Conservation (phyloP, 2,888 invertebrate genomes). For the Limenitis camilla region DNA sequence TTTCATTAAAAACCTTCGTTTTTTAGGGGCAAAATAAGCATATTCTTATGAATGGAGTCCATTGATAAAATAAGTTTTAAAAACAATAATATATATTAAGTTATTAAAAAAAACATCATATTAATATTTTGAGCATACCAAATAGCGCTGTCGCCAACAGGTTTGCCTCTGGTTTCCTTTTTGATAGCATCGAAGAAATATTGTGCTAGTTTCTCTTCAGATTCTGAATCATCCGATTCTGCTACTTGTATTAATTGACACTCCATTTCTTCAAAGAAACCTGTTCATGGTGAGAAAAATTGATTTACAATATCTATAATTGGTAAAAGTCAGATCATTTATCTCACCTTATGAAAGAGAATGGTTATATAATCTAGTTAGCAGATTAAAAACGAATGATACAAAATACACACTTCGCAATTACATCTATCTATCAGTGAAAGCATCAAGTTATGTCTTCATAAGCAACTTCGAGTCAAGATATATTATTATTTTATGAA, state of each 20-base stretch:
- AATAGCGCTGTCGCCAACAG: constrained; percentile 46
- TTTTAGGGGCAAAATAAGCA: no score
- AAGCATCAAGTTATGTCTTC: constrained; percentile 7
- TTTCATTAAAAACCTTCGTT: no score
- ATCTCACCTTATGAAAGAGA: no score
- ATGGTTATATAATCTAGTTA: neutral
- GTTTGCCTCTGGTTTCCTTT: constrained; percentile 52
- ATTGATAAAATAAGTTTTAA: no score
- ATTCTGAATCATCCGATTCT: constrained; percentile 88
- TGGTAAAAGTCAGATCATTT: no score
- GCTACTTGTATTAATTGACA: constrained; percentile 78
- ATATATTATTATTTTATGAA: no score
- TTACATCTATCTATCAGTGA: constrained; percentile 22
- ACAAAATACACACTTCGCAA: neutral
- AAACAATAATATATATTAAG: neutral
- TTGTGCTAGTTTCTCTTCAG: constrained; percentile 83
- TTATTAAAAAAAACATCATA: neutral
- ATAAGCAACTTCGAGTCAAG: no score
- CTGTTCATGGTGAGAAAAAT: neutral
- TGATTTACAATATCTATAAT: no score
- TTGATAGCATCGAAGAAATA: constrained; percentile 70
- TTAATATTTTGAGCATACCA: no score
- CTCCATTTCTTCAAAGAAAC: constrained; percentile 22
- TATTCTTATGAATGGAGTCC: no score
- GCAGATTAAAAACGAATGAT: neutral